Percentiles rank a stretch among this genome's conserved stretches.
phyloP scores from a whole-genome alignment of 2,113 vertebrate species.

The Phalacrocorax carbo region DNA sequence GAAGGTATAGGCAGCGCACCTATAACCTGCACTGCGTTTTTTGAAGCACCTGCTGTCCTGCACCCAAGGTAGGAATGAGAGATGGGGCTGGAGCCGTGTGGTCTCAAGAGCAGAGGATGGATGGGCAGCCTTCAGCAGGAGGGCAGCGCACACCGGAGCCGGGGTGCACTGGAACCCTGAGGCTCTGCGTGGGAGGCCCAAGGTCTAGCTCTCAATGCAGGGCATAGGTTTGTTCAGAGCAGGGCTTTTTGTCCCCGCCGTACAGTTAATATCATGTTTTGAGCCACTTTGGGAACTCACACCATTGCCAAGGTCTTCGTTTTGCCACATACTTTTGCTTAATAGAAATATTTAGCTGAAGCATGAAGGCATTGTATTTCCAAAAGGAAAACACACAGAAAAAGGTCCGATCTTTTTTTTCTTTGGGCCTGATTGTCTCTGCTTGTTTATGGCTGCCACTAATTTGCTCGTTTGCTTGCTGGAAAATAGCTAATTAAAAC shows the following conservation, averaged over 20 bases:
- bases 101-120: neutral
- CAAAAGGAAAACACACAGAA: constrained; percentile 53
- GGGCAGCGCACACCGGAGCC: accelerated
- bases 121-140: neutral
- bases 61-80: too few relatives aligned
- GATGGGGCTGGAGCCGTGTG: neutral
- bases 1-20: neutral
- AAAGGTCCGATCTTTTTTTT: constrained; percentile 68
- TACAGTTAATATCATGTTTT: neutral
- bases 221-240: neutral
- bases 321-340: constrained; percentile 36
- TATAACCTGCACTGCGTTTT: neutral
- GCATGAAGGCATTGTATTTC: constrained; percentile 47
- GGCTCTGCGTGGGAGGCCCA: accelerated
- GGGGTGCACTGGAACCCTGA: neutral
- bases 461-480: constrained; percentile 97
- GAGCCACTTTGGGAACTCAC: neutral
- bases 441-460: constrained; percentile 92
- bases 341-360: constrained; percentile 60
- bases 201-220: neutral
- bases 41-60: accelerated
- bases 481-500: constrained; percentile 99
- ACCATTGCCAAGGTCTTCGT: neutral
- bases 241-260: neutral
- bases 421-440: constrained; percentile 86